Conservation (phyloP, 1,140 invertebrate genomes). For the Harpegnathos saltator region DNA sequence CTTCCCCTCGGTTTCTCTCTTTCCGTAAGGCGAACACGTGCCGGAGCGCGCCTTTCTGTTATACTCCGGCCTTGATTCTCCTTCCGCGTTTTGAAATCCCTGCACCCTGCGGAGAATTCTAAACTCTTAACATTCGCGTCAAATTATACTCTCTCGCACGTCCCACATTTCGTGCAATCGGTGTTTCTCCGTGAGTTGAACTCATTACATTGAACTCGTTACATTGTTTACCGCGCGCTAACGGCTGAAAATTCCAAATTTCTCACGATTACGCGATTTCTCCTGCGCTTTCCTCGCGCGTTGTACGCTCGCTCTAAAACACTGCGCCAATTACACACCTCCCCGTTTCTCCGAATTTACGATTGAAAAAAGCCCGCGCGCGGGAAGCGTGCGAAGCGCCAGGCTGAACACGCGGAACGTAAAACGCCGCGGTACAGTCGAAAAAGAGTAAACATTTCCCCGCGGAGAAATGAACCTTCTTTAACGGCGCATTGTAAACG, state of each 20-base stretch:
- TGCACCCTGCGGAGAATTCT: not conserved
- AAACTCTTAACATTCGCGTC: not conserved
- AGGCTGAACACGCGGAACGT: no score
- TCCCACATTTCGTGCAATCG: not conserved
- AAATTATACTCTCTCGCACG: not conserved
- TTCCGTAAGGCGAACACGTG: not conserved
- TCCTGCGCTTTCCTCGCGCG: not conserved
- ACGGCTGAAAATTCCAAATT: not conserved
- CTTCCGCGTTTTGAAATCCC: not conserved
- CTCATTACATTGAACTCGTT: not conserved
- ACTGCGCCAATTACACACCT: not conserved
- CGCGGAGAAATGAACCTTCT: not conserved
- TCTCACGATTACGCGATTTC: no score
- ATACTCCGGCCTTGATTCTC: not conserved
- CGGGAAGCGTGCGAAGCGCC: no score
- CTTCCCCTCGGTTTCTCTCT: not conserved
- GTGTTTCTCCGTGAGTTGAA: not conserved
- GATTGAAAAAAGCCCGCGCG: conserved; percentile 2
- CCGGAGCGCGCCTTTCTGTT: not conserved
- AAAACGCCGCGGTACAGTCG: conserved; percentile 2
- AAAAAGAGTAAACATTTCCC: conserved; percentile 21
- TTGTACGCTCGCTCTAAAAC: not conserved
- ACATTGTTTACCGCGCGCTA: not conserved
- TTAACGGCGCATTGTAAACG: not conserved
- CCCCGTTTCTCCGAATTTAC: conserved; percentile 10